Percentiles rank a stretch among this genome's conserved stretches.
These are phyloP conservation scores for Embiotoca jacksoni DNA, from an alignment of 2,113 vertebrate genomes.

Conservation along the genomic window DNA sequence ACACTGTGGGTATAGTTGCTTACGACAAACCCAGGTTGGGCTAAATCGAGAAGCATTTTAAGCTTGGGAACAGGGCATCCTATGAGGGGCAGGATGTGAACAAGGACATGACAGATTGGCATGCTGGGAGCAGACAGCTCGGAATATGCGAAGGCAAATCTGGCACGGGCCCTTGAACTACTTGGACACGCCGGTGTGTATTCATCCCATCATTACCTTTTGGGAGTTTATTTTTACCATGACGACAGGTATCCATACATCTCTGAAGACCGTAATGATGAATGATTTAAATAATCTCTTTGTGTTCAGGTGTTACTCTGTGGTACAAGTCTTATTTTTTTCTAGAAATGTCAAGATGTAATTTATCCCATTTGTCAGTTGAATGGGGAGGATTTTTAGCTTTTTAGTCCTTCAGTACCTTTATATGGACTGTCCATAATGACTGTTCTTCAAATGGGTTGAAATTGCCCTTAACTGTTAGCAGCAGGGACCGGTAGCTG, in stretches of 20 bases:
- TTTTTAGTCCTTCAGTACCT: conserved; percentile 8
- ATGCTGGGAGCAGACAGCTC: conserved; percentile 79
- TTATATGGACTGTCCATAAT: conserved; percentile 19
- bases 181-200: conserved; percentile 31
- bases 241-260: neutral
- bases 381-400: neutral
- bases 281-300: neutral
- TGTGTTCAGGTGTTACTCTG: neutral
- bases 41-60: conserved; percentile 64
- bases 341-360: conserved; percentile 5
- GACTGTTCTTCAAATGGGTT: conserved; percentile 12
- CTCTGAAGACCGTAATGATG: neutral
- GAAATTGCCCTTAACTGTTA: conserved; percentile 30
- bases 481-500: conserved; percentile 5
- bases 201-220: conserved; percentile 32
- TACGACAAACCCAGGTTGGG: conserved; percentile 50
- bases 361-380: neutral
- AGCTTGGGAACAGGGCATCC: conserved; percentile 73
- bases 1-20: conserved; percentile 51
- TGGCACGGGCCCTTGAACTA: conserved; percentile 40
- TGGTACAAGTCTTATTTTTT: conserved; percentile 1
- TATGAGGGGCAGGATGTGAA: conserved; percentile 76
- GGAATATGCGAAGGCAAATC: conserved; percentile 49
- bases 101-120: conserved; percentile 81
- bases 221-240: conserved; percentile 17